Percentiles rank a stretch among this genome's conserved stretches.
Conservation (phyloP, 2,797 vertebrate species). For the Cheirogaleus major region DNA sequence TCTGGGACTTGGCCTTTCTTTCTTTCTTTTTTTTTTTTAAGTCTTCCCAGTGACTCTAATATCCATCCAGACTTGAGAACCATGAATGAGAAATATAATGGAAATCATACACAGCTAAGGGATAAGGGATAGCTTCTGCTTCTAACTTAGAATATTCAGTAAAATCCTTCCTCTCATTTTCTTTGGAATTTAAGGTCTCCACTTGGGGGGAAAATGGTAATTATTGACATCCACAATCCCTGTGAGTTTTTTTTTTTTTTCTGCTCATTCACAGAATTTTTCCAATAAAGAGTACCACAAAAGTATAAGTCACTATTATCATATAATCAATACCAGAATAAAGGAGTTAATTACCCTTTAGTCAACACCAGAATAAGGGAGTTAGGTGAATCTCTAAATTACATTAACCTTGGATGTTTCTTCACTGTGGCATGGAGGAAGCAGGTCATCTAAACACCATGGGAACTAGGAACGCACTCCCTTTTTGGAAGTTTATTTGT, state of each 20-base stretch:
- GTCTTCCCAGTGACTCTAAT: background rate
- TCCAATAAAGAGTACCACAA: conserved; percentile 27
- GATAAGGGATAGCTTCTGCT: background rate
- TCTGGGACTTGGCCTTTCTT: background rate
- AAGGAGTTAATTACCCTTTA: conserved; percentile 45
- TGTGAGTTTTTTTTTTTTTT: background rate
- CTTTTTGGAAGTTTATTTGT: background rate
- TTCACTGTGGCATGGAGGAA: background rate
- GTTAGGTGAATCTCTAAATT: conserved; percentile 46
- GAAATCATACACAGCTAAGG: background rate
- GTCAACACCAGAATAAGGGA: conserved; percentile 41
- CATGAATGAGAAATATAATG: background rate
- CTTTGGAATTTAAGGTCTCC: conserved; percentile 29
- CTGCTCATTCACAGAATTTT: conserved; percentile 32
- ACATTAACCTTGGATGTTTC: conserved; percentile 20
- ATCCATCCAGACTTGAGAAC: background rate
- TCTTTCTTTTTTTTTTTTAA: background rate
- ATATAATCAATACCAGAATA: conserved; percentile 46
- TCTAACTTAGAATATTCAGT: conserved; percentile 38
- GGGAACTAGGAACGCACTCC: background rate
- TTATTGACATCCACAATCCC: background rate
- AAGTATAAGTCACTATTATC: conserved; percentile 33
- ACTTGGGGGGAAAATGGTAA: background rate
- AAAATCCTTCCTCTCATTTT: conserved; percentile 31
- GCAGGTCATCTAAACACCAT: background rate